Conservation (phyloP, 37 sponge, comb jelly and placozoan genomes). For the Beroe forskalii region DNA sequence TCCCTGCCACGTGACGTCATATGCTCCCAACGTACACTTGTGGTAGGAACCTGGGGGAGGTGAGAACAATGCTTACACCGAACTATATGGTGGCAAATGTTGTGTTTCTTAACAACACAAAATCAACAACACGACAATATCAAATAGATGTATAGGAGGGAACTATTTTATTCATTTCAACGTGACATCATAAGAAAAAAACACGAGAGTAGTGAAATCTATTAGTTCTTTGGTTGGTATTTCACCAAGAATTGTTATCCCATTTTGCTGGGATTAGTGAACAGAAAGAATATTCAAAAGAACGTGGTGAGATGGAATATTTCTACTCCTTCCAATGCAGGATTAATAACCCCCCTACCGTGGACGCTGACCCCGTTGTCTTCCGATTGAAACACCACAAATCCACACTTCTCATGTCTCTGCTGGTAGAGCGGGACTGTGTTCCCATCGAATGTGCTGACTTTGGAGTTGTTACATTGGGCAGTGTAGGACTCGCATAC, state of each 20-base stretch:
- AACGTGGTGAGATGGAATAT: background rate
- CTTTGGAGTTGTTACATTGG: background rate
- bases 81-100: too few relatives aligned
- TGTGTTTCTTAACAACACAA: too few relatives aligned
- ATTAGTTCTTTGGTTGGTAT: too few relatives aligned
- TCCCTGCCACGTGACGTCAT: background rate
- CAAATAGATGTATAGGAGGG: too few relatives aligned
- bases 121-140: too few relatives aligned
- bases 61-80: too few relatives aligned
- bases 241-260: too few relatives aligned
- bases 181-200: too few relatives aligned
- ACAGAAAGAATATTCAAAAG: background rate
- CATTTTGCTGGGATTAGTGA: background rate
- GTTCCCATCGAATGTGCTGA: slow-evolving; percentile 58
- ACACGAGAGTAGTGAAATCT: too few relatives aligned
- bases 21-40: slow-evolving; percentile 32
- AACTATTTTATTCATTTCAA: too few relatives aligned
- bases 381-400: background rate
- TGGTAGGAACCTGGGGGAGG: slow-evolving; percentile 40
- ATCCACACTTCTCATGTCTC: slow-evolving; percentile 6
- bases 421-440: slow-evolving; percentile 53
- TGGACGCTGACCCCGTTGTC: background rate
- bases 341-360: background rate
- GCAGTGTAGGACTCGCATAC: slow-evolving; percentile 17
- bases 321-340: too few relatives aligned